These are phyloP conservation scores for Chaetodon auriga DNA, from an alignment of 2,113 vertebrate genomes.

Conservation along the genomic window DNA sequence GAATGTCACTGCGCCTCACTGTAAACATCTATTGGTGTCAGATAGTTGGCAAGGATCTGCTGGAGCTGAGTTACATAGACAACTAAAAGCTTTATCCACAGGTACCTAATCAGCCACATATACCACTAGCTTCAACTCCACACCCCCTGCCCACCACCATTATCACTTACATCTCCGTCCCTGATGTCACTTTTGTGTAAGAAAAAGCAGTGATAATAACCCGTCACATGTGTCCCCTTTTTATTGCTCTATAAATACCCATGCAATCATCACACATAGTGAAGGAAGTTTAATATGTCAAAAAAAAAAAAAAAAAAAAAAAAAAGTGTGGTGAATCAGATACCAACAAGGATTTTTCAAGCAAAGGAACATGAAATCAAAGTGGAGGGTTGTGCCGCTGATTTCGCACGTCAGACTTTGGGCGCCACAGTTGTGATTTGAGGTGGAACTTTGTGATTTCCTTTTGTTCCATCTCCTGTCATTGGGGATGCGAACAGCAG, in stretches of 20 bases:
- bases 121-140: slow-evolving; percentile 1
- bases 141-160: slow-evolving; percentile 5
- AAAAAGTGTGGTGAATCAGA: background rate
- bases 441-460: slow-evolving; percentile 39
- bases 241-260: slow-evolving; percentile 42
- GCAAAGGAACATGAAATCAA: slow-evolving; percentile 3
- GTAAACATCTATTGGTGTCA: slow-evolving; percentile 6
- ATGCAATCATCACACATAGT: background rate
- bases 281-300: background rate
- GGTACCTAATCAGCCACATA: slow-evolving; percentile 57
- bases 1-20: background rate
- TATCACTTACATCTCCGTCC: slow-evolving; percentile 24
- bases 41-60: slow-evolving; percentile 22
- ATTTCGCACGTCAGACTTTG: slow-evolving; percentile 6
- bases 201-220: slow-evolving; percentile 31
- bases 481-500: slow-evolving; percentile 84
- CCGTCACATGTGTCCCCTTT: slow-evolving; percentile 22
- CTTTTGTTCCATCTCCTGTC: slow-evolving; percentile 78
- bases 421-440: slow-evolving; percentile 15
- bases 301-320: background rate
- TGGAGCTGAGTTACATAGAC: slow-evolving; percentile 26
- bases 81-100: slow-evolving; percentile 49
- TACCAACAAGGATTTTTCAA: slow-evolving; percentile 3
- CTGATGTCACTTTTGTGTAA: slow-evolving; percentile 14
- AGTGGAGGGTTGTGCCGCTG: background rate